Conservation (phyloP, 2,113 vertebrate genomes). For the Petroica traversi region DNA sequence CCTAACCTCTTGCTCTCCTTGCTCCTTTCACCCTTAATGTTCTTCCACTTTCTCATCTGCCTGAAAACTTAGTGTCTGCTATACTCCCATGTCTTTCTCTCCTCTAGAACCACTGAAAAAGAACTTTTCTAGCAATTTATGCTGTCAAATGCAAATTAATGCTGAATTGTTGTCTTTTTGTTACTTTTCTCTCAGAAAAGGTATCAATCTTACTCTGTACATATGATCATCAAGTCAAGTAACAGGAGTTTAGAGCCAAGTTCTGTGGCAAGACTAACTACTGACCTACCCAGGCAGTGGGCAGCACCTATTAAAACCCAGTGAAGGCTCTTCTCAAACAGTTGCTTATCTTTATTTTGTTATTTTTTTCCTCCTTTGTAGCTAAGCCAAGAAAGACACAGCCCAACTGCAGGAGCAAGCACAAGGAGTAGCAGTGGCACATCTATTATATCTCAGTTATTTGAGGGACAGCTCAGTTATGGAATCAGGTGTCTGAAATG, state of each 20-base stretch:
- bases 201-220: background rate
- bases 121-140: background rate
- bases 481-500: constrained; percentile 76
- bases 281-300: background rate
- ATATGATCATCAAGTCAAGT: background rate
- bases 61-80: background rate
- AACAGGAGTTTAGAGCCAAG: background rate
- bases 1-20: background rate
- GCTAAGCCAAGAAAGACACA: constrained; percentile 30
- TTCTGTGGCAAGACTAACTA: background rate
- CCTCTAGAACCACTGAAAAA: background rate
- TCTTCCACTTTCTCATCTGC: background rate
- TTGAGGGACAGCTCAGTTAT: constrained; percentile 83
- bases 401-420: background rate
- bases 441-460: constrained; percentile 79
- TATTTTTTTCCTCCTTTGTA: background rate
- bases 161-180: background rate
- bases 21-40: background rate
- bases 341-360: background rate
- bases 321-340: background rate
- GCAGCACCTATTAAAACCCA: background rate
- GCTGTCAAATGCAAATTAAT: too few relatives aligned
- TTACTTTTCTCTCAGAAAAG: background rate
- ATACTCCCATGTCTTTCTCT: background rate
- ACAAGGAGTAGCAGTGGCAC: constrained; percentile 6